A percentile compares a stretch with the other conserved stretches of the same genome.
These are phyloP conservation scores for Caradrina kadenii DNA, from an alignment of 2,888 invertebrate genomes.

Conservation along the genomic window DNA sequence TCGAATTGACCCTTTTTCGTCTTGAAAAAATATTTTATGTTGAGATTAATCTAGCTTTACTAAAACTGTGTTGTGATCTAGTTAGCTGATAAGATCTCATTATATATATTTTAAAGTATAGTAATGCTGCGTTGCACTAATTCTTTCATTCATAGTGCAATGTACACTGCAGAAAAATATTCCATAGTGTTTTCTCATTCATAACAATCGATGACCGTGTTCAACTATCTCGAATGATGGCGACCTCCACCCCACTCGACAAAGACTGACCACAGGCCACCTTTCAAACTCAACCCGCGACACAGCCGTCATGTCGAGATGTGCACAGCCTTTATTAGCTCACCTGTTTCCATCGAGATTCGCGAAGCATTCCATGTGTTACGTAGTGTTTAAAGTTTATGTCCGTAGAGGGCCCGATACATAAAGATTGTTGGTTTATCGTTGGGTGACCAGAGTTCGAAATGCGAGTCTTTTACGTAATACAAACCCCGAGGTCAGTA, in stretches of 20 bases:
- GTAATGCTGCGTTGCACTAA: background rate
- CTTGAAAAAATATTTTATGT: constrained; percentile 1
- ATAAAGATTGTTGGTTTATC: constrained; percentile 41
- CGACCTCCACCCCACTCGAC: constrained; percentile 45
- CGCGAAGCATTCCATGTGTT: constrained; percentile 73
- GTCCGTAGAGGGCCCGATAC: constrained; percentile 45
- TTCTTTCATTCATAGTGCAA: background rate
- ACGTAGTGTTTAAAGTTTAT: constrained; percentile 60
- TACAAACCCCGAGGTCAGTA: constrained; percentile 37
- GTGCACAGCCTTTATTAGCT: constrained; percentile 46
- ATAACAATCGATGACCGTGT: constrained; percentile 44
- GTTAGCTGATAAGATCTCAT: constrained; percentile 46
- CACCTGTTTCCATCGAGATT: constrained; percentile 73
- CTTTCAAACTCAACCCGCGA: constrained; percentile 36
- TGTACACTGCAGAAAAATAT: background rate
- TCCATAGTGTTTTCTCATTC: background rate
- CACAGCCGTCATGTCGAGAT: constrained; percentile 55
- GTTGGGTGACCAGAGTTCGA: constrained; percentile 43
- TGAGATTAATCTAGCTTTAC: constrained; percentile 45
- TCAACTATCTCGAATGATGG: constrained; percentile 55
- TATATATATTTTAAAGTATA: constrained; percentile 26
- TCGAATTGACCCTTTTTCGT: background rate
- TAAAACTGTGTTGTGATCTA: constrained; percentile 48
- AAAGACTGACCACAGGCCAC: constrained; percentile 69
- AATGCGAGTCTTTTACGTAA: constrained; percentile 28